Evolutionary conservation across 2,797 vertebrate species (phyloP).

Genomic region (Gymnopithys bicolor): DNA sequence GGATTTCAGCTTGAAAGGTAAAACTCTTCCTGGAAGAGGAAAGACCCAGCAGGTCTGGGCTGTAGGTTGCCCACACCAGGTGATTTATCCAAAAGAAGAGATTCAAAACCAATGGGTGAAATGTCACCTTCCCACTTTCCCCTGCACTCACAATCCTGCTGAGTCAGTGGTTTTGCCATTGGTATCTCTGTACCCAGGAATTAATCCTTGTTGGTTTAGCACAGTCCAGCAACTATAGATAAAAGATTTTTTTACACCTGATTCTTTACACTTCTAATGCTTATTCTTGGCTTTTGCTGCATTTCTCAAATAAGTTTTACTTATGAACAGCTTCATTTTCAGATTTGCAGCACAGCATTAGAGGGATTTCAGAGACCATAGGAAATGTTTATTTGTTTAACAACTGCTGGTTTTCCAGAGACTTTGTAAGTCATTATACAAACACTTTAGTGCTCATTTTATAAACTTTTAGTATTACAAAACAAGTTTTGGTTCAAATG

Average conservation of each 20-base stretch:
- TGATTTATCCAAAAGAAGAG: background rate
- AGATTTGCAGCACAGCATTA: background rate
- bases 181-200: background rate
- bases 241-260: background rate
- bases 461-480: conserved; percentile 33
- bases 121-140: background rate
- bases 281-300: background rate
- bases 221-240: background rate
- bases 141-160: background rate
- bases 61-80: background rate
- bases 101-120: background rate
- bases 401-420: background rate
- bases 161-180: background rate
- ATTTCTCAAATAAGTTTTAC: background rate
- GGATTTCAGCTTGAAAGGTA: background rate
- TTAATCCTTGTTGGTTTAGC: background rate
- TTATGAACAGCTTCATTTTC: background rate
- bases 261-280: background rate
- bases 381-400: conserved; percentile 52
- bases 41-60: background rate
- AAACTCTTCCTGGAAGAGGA: background rate
- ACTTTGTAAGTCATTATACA: conserved; percentile 25
- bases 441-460: conserved; percentile 19
- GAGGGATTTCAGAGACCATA: background rate
- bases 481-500: background rate